phyloP scores from a whole-genome alignment of 2,888 invertebrate species.

The Catocala fraxini region DNA sequence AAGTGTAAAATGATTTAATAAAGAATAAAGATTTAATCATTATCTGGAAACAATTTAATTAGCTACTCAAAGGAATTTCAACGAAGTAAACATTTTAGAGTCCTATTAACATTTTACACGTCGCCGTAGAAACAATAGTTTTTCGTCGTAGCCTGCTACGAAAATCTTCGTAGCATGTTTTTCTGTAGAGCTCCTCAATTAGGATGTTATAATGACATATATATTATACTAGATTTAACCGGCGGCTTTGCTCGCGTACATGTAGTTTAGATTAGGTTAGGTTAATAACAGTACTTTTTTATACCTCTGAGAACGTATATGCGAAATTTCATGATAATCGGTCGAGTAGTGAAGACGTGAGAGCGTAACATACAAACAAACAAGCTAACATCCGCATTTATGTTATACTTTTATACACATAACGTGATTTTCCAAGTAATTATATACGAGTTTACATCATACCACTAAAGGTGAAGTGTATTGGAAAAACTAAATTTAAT shows the following conservation, averaged over 20 bases:
- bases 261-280: no score
- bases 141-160: slow-evolving; percentile 34
- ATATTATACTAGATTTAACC: background rate
- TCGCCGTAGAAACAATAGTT: slow-evolving; percentile 22
- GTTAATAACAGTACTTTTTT: no score
- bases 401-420: background rate
- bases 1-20: no score
- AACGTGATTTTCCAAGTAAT: background rate
- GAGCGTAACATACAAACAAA: background rate
- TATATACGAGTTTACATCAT: background rate
- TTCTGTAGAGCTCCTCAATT: slow-evolving; percentile 6
- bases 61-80: slow-evolving; percentile 28
- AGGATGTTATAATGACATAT: background rate
- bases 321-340: no score
- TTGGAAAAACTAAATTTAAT: slow-evolving; percentile 39
- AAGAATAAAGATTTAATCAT: slow-evolving; percentile 7
- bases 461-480: background rate
- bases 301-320: no score
- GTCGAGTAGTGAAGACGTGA: no score
- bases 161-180: slow-evolving; percentile 15
- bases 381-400: no score
- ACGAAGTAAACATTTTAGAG: slow-evolving; percentile 36
- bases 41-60: slow-evolving; percentile 30
- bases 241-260: no score
- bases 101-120: slow-evolving; percentile 37